These are phyloP conservation scores for Marmota monax DNA, from an alignment of 2,113 vertebrate genomes.

Conservation along the genomic window DNA sequence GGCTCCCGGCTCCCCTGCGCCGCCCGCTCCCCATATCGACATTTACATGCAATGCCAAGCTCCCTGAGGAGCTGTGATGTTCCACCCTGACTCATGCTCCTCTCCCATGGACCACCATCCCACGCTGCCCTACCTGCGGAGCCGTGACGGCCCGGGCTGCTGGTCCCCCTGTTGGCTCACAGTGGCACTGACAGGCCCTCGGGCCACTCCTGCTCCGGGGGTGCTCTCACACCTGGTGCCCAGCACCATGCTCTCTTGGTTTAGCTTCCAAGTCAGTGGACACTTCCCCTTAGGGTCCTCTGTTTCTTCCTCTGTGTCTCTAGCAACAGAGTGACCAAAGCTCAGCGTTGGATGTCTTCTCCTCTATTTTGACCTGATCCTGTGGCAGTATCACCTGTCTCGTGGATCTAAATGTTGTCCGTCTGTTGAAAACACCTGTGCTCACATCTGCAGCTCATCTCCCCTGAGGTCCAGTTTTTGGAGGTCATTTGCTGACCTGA, in stretches of 20 bases:
- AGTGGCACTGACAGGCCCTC: fast-evolving
- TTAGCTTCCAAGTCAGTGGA: no score
- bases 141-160: fast-evolving
- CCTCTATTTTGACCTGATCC: background rate
- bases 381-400: fast-evolving
- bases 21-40: no score
- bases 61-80: fast-evolving
- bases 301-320: background rate
- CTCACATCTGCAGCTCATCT: no score
- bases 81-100: background rate
- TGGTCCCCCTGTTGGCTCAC: fast-evolving
- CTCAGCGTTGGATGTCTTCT: background rate
- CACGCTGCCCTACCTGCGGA: fast-evolving
- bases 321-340: fast-evolving
- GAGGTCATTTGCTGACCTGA: background rate
- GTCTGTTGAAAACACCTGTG: no score
- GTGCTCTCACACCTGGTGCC: no score
- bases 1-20: no score
- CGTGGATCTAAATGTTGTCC: no score
- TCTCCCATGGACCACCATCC: background rate
- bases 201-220: fast-evolving
- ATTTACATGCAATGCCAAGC: no score
- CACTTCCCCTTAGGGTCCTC: no score
- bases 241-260: fast-evolving
- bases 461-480: no score